A percentile compares a stretch with the other conserved stretches of the same genome.
phyloP scores from a whole-genome alignment of 2,888 invertebrate genomes.

The Hypselothyrea guttata region DNA sequence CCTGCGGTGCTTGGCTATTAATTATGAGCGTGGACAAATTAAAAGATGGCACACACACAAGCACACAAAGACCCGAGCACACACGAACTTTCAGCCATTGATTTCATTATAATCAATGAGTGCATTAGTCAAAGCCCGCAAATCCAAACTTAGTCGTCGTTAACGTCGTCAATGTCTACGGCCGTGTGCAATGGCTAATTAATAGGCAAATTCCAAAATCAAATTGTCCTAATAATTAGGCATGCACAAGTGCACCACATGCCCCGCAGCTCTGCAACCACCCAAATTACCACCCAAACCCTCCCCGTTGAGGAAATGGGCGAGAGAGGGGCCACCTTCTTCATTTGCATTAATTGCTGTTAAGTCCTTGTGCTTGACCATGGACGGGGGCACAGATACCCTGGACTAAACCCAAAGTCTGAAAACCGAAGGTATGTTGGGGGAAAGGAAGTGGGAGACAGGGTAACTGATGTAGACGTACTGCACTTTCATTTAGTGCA shows the following conservation, averaged over 20 bases:
- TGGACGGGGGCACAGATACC: constrained; percentile 8
- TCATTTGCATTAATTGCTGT: constrained; percentile 76
- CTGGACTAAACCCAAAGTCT: not conserved
- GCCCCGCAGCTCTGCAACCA: constrained; percentile 15
- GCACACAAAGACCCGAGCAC: constrained; percentile 1
- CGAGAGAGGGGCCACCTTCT: constrained; percentile 42
- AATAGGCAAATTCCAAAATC: constrained; percentile 75
- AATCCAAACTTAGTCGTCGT: constrained; percentile 49
- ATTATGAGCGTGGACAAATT: constrained; percentile 65
- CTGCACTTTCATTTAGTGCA: constrained; percentile 63
- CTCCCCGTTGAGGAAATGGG: not conserved
- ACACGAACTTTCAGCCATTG: constrained; percentile 25
- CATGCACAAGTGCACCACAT: constrained; percentile 71
- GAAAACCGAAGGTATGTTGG: not conserved
- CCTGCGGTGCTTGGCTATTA: constrained; percentile 58
- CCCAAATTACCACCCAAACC: constrained; percentile 3
- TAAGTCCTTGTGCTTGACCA: constrained; percentile 56
- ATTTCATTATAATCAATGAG: constrained; percentile 75
- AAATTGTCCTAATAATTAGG: constrained; percentile 76
- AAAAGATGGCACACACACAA: constrained; percentile 42
- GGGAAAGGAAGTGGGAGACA: not conserved
- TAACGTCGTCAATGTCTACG: constrained; percentile 30
- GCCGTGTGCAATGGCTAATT: constrained; percentile 65
- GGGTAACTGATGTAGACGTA: not conserved
- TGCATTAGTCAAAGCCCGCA: constrained; percentile 65